Evolutionary conservation across 2,797 vertebrate species (phyloP).

Genomic region (Bovichtus diacanthus): DNA sequence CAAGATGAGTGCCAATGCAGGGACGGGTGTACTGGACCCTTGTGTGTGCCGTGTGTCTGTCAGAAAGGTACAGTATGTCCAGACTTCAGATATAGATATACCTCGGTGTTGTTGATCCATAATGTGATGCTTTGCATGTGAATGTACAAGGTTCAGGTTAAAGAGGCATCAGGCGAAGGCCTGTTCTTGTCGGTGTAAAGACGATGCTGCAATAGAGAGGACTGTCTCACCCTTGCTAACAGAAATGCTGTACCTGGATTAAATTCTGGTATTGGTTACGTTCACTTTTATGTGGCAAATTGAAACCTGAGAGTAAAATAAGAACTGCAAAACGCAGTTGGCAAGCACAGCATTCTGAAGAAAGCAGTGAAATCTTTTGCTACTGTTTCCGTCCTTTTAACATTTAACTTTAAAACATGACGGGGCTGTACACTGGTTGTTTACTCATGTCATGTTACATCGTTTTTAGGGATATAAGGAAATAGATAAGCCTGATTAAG

Average conservation of each 20-base stretch:
- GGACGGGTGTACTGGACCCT: conserved; percentile 94
- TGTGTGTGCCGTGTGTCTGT: conserved; percentile 96
- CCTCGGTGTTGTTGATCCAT: not conserved
- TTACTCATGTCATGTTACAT: not conserved
- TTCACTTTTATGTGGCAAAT: conserved; percentile 2
- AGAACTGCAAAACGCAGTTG: not conserved
- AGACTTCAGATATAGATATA: not conserved
- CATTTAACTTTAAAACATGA: not conserved
- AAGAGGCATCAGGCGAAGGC: not conserved
- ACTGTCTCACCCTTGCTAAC: not conserved
- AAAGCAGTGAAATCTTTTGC: not conserved
- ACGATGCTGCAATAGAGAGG: not conserved
- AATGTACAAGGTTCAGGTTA: not conserved
- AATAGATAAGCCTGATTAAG: not conserved
- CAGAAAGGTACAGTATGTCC: conserved; percentile 88
- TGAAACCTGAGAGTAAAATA: conserved; percentile 20
- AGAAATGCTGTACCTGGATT: not conserved
- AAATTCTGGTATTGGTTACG: not conserved
- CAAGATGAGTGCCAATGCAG: conserved; percentile 95
- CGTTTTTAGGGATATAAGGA: not conserved
- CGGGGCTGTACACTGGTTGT: not conserved
- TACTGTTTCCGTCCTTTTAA: not conserved
- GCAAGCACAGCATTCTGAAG: conserved; percentile 5
- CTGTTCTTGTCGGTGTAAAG: not conserved
- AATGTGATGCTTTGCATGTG: not conserved